Evolutionary conservation across 2,888 invertebrate genomes (phyloP).

Genomic region (Parelbella ahira): DNA sequence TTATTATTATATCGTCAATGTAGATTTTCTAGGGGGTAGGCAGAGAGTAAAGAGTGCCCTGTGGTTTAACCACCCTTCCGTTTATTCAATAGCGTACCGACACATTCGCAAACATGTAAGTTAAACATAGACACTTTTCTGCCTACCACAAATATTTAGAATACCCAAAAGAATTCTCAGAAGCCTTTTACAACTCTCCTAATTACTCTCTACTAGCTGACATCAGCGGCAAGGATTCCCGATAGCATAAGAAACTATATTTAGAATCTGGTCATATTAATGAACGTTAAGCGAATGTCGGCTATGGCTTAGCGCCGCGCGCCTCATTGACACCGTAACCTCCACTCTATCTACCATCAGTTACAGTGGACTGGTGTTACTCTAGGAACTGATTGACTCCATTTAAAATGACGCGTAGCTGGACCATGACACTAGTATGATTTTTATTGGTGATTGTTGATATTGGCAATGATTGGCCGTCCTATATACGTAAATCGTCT

Average conservation of each 20-base stretch:
- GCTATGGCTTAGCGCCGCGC: constrained; percentile 43
- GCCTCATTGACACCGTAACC: constrained; percentile 70
- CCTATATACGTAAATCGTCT: no score
- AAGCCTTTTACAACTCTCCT: no score
- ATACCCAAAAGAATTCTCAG: no score
- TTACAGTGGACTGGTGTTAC: constrained; percentile 19
- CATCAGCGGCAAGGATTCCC: constrained; percentile 58
- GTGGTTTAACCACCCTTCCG: no score
- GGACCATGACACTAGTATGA: background rate
- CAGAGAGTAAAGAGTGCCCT: no score
- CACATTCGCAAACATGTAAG: no score
- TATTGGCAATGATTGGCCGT: no score
- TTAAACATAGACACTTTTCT: no score
- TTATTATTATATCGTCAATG: no score
- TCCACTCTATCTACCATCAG: constrained; percentile 48
- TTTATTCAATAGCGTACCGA: no score
- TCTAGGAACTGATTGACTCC: constrained; percentile 19
- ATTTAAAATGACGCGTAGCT: constrained; percentile 9
- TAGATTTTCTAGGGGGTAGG: no score
- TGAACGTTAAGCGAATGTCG: constrained; percentile 47
- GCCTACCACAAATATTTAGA: no score
- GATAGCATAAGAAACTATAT: constrained; percentile 76
- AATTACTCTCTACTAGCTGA: constrained; percentile 39
- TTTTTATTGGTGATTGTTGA: background rate
- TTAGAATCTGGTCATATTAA: constrained; percentile 77